Conservation (phyloP, 2,797 vertebrate species). For the Acanthiza pusilla region DNA sequence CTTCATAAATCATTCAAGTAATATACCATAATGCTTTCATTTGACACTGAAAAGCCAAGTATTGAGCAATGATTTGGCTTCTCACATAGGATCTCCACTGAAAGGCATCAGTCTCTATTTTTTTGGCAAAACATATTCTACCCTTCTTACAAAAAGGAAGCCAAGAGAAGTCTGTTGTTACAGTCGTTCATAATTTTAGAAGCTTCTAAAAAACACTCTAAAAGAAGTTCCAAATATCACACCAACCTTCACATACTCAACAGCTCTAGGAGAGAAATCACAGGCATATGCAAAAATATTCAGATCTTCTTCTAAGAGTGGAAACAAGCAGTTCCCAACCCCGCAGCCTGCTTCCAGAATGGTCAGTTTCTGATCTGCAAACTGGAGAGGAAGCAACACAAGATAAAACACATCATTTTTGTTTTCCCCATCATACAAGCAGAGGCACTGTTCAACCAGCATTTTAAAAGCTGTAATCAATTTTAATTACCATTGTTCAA, state of each 20-base stretch:
- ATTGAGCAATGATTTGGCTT: neutral
- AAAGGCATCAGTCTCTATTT: neutral
- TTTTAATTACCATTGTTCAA: neutral
- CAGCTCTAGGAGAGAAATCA: constrained; percentile 94
- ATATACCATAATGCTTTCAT: neutral
- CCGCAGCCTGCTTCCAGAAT: constrained; percentile 96
- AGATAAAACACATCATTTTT: neutral
- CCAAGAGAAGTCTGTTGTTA: neutral
- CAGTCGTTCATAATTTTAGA: neutral
- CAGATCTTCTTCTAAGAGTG: constrained; percentile 87
- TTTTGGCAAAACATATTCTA: neutral
- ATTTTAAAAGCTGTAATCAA: neutral
- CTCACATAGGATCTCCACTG: neutral
- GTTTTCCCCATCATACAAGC: neutral
- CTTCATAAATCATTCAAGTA: neutral
- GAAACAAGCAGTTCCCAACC: constrained; percentile 97
- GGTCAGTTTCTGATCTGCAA: constrained; percentile 84
- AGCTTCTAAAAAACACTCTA: neutral
- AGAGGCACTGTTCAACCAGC: neutral
- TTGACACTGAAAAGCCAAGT: neutral
- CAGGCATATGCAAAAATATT: constrained; percentile 93
- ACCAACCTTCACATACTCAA: constrained; percentile 93
- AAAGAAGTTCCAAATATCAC: neutral
- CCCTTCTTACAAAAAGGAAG: neutral
- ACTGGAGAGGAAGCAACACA: constrained; percentile 70